Percentiles rank a stretch among this genome's conserved stretches.
phyloP scores from a whole-genome alignment of 2,113 vertebrate genomes.

The Psephotus haematonotus region DNA sequence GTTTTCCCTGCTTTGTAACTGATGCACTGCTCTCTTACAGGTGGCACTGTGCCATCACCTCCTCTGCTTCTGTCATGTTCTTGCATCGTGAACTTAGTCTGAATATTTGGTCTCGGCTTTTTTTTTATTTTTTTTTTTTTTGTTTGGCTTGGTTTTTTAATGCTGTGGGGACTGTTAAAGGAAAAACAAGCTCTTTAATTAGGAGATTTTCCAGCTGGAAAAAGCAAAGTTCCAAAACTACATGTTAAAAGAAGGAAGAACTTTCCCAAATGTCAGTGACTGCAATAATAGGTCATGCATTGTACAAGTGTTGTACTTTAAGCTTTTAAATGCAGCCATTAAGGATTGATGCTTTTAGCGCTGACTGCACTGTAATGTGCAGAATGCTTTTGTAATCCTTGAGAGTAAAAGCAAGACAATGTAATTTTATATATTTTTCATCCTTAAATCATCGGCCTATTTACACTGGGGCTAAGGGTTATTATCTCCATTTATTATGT shows the following conservation, averaged over 20 bases:
- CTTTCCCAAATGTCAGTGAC: not conserved
- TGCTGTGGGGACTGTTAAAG: not conserved
- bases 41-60: not conserved
- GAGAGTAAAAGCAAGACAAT: not conserved
- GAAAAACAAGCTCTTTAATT: not conserved
- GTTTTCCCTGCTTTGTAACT: not conserved
- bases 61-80: not conserved
- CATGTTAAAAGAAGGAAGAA: not conserved
- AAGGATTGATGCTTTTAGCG: not conserved
- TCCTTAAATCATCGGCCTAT: not conserved
- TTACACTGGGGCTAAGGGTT: not conserved
- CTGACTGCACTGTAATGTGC: not conserved
- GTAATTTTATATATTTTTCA: not conserved
- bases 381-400: not conserved
- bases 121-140: not conserved
- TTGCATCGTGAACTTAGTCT: not conserved
- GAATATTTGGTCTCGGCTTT: not conserved
- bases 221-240: not conserved
- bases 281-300: not conserved
- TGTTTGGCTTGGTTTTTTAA: not conserved
- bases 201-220: not conserved
- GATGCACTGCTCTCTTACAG: not conserved
- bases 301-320: not conserved
- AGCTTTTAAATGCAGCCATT: not conserved
- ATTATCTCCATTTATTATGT: not conserved